Conservation (phyloP, 2,113 vertebrate species). For the Cottus gobio region DNA sequence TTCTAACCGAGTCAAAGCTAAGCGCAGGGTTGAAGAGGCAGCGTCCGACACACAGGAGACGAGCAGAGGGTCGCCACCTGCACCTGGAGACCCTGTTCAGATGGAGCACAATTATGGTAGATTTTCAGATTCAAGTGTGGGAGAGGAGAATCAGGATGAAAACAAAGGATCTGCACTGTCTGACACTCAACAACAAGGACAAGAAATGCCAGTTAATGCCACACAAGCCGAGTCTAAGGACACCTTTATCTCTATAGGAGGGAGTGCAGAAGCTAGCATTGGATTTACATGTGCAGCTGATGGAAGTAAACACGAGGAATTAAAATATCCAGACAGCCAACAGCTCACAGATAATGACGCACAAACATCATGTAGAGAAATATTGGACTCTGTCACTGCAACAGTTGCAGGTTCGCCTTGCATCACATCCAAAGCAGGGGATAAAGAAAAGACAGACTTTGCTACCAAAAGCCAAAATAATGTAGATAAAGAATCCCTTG, state of each 20-base stretch:
- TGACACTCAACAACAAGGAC: conserved; percentile 26
- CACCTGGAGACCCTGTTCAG: conserved; percentile 58
- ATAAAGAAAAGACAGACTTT: conserved; percentile 3
- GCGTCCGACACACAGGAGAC: conserved; percentile 40
- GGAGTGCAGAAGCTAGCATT: background rate
- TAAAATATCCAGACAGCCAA: conserved; percentile 33
- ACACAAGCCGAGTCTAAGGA: conserved; percentile 32
- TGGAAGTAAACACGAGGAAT: conserved; percentile 32
- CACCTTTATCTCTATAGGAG: background rate
- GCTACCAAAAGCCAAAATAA: conserved; percentile 13
- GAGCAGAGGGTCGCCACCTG: conserved; percentile 29
- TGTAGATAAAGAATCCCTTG: conserved; percentile 22
- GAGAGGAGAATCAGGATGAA: conserved; percentile 25
- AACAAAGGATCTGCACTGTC: conserved; percentile 13
- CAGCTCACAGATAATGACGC: conserved; percentile 15
- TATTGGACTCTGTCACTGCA: conserved; percentile 11
- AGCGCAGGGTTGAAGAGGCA: conserved; percentile 57
- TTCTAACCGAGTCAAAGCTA: conserved; percentile 67
- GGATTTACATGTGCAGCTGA: conserved; percentile 24
- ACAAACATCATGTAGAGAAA: conserved; percentile 21
- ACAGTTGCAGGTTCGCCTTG: background rate
- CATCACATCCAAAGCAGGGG: conserved; percentile 2
- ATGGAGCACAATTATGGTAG: conserved; percentile 82
- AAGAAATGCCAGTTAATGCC: conserved; percentile 20
- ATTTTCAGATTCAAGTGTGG: conserved; percentile 50